These are phyloP conservation scores for Lagopus leucura DNA, from an alignment of 2,113 vertebrate species.

Conservation along the genomic window DNA sequence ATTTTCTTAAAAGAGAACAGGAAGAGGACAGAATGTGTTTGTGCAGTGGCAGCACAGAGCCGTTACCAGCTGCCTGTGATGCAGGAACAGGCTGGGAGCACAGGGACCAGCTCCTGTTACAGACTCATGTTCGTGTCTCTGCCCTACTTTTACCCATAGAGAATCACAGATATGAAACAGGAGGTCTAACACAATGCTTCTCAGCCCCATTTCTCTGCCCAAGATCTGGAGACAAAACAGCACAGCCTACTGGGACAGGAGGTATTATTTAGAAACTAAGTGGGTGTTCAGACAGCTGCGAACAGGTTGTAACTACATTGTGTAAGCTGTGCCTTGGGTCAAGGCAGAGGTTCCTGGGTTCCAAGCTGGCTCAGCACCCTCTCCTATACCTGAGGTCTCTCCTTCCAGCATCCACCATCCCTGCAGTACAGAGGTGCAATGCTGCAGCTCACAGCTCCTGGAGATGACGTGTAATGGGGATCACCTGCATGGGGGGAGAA, in stretches of 20 bases:
- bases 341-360: neutral
- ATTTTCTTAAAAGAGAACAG: neutral
- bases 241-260: rapidly evolving
- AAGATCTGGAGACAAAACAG: neutral
- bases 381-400: neutral
- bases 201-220: neutral
- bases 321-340: neutral
- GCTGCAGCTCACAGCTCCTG: neutral
- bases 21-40: rapidly evolving
- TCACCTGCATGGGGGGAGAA: neutral
- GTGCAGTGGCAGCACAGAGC: rapidly evolving
- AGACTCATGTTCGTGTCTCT: neutral
- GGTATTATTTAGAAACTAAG: neutral
- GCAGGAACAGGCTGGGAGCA: rapidly evolving
- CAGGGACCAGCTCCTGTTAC: rapidly evolving
- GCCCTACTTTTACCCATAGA: neutral
- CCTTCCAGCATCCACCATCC: neutral
- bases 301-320: neutral
- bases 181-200: rapidly evolving
- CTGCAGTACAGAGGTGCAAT: neutral
- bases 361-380: neutral
- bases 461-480: rapidly evolving
- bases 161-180: neutral
- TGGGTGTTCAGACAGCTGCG: neutral
- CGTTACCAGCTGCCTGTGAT: rapidly evolving